These are phyloP conservation scores for Enteromius treurensis DNA, from an alignment of 2,797 vertebrate genomes.

Conservation along the genomic window DNA sequence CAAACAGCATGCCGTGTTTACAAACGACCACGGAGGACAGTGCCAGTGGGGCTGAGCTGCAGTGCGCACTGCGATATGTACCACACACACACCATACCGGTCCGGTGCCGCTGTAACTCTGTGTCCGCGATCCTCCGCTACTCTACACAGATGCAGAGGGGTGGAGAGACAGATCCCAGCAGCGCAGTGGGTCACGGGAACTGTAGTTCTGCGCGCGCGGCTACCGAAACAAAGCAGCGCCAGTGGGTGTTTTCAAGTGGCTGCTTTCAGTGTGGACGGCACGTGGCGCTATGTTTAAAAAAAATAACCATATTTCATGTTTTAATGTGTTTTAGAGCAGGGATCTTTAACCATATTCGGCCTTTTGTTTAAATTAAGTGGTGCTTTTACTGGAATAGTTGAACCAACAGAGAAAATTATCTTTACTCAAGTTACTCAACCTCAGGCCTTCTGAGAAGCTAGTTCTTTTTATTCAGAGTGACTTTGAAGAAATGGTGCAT, in stretches of 20 bases:
- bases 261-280: not conserved
- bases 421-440: not conserved
- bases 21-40: not conserved
- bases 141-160: conserved; percentile 58
- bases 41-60: conserved; percentile 40
- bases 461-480: not conserved
- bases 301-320: not conserved
- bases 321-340: not conserved
- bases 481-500: not conserved
- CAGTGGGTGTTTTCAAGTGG: not conserved
- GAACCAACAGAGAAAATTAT: not conserved
- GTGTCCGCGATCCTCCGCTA: conserved; percentile 54
- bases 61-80: conserved; percentile 61
- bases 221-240: not conserved
- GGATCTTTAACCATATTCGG: not conserved
- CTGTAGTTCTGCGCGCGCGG: conserved; percentile 61
- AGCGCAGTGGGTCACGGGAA: conserved; percentile 68
- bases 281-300: not conserved
- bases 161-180: conserved; percentile 55
- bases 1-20: conserved; percentile 19
- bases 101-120: conserved; percentile 57
- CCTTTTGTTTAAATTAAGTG: not conserved
- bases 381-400: not conserved
- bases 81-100: conserved; percentile 50
- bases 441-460: not conserved